Evolutionary conservation across 92 coral and sea anemone genomes (phyloP), one percentile per base, ranked within the genome.

Genomic region (Scolanthus callimorphus): DNA sequence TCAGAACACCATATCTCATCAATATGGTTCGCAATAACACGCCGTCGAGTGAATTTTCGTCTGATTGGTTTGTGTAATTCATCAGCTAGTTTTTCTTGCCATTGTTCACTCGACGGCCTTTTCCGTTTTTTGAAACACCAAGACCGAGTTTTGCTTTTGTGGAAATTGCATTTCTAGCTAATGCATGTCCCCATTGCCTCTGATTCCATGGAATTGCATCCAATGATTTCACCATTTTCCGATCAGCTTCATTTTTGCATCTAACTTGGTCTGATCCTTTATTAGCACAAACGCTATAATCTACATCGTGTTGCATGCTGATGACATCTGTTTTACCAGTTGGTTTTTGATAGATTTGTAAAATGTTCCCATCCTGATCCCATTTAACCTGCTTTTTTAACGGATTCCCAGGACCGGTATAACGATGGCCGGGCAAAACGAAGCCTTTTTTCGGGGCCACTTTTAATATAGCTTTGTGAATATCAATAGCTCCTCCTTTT

Each of bases 1-100:
- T 73, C 73, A 37, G 57, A 30, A 52, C 64, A 50, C 76, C 80
- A 73, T 37, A 73, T 73, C n/a, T 73, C 80, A 44, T 73, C 76
- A 29, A 73, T 29, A 43, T 66, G 66, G 41, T 73, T 73, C 1
- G 49, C 76, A 0, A 73, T 73, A 0, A 65, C 74, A 27, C 83
- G 76, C 68, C 69, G 67, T 26, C 77, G 67, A 31, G 68, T 49
- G 15, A 74, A 74, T 23, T 67, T 74, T 0, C 38, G 19, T 27
- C 31, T 59, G 59, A 75, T 67, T 49, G 81, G 81, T 54, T 55
- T 53, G 51, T 73, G 74, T 31, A 71, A 44, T 41, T 72, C 64
- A 28, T 72, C 54, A 0, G 79, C 79, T 64, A 72, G 46, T 67
- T 74, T 53, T 65, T 54, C 67, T 65, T 66, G 76, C 66, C 48